Evolutionary conservation across 1,140 invertebrate genomes (phyloP).

Genomic region (Penaeus vannamei): DNA sequence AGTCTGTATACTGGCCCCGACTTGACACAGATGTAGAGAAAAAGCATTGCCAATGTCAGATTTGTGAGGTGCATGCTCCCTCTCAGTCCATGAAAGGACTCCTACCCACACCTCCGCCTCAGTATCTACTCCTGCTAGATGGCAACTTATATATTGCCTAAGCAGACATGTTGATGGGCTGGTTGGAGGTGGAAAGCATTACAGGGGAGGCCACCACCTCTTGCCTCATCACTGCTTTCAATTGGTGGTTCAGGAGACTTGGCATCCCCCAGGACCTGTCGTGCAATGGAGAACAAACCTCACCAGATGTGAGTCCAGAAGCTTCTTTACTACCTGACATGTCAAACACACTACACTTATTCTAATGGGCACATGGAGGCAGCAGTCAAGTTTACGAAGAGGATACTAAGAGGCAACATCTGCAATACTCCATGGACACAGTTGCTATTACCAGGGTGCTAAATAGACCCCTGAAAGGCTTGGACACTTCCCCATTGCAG

Average conservation of each 20-base stretch:
- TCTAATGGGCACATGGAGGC: background rate
- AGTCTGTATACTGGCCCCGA: background rate
- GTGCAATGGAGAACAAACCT: background rate
- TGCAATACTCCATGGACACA: background rate
- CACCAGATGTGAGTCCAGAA: background rate
- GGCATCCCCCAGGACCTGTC: background rate
- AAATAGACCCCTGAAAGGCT: background rate
- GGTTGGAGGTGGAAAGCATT: background rate
- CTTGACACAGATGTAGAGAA: background rate
- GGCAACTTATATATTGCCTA: background rate
- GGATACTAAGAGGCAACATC: background rate
- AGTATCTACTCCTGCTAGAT: background rate
- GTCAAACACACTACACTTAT: background rate
- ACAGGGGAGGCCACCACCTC: background rate
- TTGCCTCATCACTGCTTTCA: background rate
- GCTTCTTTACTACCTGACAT: background rate
- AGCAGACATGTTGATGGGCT: background rate
- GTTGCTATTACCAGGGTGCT: background rate
- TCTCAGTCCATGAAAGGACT: background rate
- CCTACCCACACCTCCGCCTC: background rate
- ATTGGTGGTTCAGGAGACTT: background rate
- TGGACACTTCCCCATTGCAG: background rate
- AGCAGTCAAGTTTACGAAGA: background rate
- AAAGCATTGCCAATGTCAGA: background rate
- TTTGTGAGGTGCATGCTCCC: background rate